Base-by-base conservation (phyloP, 1,140 invertebrate genomes). In the Bombus superbus region DNA sequence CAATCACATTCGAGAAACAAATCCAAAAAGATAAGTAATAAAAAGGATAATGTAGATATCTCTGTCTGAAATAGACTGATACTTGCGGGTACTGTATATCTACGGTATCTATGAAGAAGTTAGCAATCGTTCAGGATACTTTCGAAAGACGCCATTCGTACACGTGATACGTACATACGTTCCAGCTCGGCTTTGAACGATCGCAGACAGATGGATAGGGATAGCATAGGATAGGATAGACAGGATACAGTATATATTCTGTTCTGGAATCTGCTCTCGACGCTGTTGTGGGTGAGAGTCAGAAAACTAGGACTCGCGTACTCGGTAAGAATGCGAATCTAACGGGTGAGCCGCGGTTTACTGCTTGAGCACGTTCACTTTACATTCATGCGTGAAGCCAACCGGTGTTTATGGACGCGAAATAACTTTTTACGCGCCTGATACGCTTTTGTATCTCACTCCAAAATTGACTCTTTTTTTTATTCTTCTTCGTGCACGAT, bases 251-350 rank as follows among this genome's bases (percentile, higher is more conserved):
- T 83, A 59, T 79, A 83, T 81, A 86, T 84, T 89, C 81, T 81
- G 91, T 87, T 92, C 91, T 92, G 89, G 89, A 92, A 92, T 92
- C 88, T 92, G 86, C 90, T 92, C 90, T 91, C 89, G 81, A 81
- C 75, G 83, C 82, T 81, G 87, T 92, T 89, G 91, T 92, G 91
- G 88, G 91, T 92, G 91, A 91, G 91, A 92, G 90, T 86, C 90
- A 86, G 87, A 86, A 85, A 92, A 92, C 89, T 92, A 89, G 91
- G 91, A 86, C 91, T 92, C 88, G 91, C 73, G 79, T 86, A 89
- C 83, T 86, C 84, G 79, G 85, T 87, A 90, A 92, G 91, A 89
- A 86, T 83, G 81, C 84, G 87, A 81, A 77, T 91, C 86, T 92
- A 92, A 91, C 91, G 88, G 88, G 88, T 92, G 85, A 85, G 47